Conservation (phyloP, 2,888 invertebrate genomes). For the Alcis repandata region DNA sequence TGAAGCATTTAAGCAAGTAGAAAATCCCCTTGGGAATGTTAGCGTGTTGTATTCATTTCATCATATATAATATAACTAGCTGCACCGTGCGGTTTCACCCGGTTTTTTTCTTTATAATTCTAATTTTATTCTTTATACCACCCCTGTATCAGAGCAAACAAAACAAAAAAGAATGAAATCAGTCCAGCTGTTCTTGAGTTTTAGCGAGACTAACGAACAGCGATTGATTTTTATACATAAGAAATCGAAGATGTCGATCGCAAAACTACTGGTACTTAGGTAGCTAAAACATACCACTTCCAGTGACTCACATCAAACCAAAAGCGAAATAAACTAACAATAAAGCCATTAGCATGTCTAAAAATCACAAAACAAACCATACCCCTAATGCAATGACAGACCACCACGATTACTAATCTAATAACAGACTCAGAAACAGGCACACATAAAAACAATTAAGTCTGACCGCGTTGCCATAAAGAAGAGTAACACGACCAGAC, state of each 20-base stretch:
- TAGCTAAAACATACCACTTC: not conserved
- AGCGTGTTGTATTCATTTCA: not conserved
- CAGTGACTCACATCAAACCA: constrained; percentile 2
- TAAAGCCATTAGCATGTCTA: constrained; percentile 24
- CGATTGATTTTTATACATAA: no score
- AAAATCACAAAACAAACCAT: constrained; percentile 38
- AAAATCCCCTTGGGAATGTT: not conserved
- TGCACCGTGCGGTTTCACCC: no score
- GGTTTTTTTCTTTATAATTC: no score
- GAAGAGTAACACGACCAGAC: constrained; percentile 82
- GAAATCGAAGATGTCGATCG: no score
- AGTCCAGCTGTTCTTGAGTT: no score
- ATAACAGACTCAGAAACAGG: constrained; percentile 82
- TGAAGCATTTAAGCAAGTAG: constrained; percentile 2
- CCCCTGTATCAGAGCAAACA: no score
- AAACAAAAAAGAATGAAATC: no score
- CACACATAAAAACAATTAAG: constrained; percentile 84
- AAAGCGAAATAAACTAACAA: constrained; percentile 17
- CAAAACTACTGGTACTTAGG: no score
- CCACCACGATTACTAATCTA: constrained; percentile 53
- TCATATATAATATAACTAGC: no score
- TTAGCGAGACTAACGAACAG: no score
- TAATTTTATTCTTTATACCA: no score
- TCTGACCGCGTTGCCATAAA: constrained; percentile 84
- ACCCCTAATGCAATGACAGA: constrained; percentile 34